Conservation (phyloP, 2,888 invertebrate genomes). For the Rhimphoctona megacephalus region DNA sequence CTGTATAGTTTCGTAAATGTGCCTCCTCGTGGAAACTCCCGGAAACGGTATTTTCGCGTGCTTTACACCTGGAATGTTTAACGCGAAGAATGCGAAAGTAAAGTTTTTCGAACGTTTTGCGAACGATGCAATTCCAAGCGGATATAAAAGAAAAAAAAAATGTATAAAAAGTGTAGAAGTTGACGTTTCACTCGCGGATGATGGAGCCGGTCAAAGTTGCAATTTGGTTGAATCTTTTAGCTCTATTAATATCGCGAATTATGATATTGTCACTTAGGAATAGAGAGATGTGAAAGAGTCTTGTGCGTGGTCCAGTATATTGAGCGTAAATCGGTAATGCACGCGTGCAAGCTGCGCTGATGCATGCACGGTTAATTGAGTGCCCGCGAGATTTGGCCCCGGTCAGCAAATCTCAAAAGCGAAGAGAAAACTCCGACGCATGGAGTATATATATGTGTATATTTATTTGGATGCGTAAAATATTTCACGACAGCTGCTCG, state of each 20-base stretch:
- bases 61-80: not conserved
- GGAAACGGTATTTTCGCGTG: no score
- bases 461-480: conserved; percentile 10
- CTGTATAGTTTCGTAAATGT: not conserved
- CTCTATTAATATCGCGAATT: conserved; percentile 33
- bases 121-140: not conserved
- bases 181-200: not conserved
- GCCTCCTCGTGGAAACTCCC: no score
- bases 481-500: conserved; percentile 19
- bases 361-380: conserved; percentile 55
- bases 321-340: conserved; percentile 33
- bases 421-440: conserved; percentile 19
- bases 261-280: conserved; percentile 34
- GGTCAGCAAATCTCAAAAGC: conserved; percentile 48
- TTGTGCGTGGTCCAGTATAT: conserved; percentile 32
- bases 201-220: conserved; percentile 8
- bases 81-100: not conserved
- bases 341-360: conserved; percentile 24
- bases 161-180: not conserved
- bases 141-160: not conserved
- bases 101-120: no score
- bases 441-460: conserved; percentile 5
- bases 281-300: conserved; percentile 36
- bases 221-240: not conserved
- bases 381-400: conserved; percentile 48